phyloP scores from a whole-genome alignment of 1,140 invertebrate genomes.

The Solen grandis region DNA sequence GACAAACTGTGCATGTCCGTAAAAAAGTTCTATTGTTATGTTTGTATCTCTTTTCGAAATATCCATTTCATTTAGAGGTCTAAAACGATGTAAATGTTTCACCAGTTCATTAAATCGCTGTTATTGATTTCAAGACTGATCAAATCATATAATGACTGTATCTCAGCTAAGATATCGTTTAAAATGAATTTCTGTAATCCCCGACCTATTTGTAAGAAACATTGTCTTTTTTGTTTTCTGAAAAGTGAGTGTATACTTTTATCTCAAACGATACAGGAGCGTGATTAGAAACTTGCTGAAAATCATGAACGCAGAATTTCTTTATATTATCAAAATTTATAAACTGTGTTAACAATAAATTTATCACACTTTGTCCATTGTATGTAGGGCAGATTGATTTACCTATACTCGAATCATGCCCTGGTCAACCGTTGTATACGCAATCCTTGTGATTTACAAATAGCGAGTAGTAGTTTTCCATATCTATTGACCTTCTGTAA shows the following conservation, averaged over 20 bases:
- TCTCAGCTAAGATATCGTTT: not conserved
- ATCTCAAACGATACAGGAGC: not conserved
- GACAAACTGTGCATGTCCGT: not conserved
- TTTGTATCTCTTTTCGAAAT: not conserved
- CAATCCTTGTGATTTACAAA: not conserved
- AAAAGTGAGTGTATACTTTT: not conserved
- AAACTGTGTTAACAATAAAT: not conserved
- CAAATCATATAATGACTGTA: not conserved
- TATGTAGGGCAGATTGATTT: not conserved
- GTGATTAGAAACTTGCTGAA: constrained; percentile 5
- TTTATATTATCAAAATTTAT: not conserved
- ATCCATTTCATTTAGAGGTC: not conserved
- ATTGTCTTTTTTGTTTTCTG: not conserved
- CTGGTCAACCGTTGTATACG: not conserved
- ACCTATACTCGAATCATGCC: not conserved
- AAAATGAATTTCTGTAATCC: not conserved
- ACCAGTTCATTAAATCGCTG: not conserved
- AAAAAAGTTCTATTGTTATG: not conserved
- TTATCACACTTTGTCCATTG: not conserved
- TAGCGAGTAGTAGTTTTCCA: not conserved
- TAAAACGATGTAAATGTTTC: not conserved
- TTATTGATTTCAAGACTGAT: not conserved
- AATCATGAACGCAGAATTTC: not conserved
- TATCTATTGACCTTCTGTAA: not conserved
- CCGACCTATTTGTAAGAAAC: not conserved